Conservation (phyloP, 2,113 vertebrate species). For the Lagopus muta region DNA sequence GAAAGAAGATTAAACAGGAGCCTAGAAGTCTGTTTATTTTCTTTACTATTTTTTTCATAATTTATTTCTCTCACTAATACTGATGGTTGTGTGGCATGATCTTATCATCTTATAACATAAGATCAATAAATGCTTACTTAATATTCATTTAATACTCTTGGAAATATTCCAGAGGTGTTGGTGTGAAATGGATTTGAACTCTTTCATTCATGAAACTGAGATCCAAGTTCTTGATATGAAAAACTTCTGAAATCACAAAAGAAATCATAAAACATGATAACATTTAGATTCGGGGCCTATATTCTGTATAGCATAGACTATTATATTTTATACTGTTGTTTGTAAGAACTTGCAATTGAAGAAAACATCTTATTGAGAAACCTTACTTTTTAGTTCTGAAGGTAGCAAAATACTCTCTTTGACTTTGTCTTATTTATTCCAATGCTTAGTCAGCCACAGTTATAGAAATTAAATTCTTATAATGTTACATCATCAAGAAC, state of each 20-base stretch:
- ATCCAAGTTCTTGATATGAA: background rate
- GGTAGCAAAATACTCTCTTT: background rate
- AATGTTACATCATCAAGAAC: background rate
- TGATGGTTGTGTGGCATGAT: background rate
- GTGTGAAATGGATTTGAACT: background rate
- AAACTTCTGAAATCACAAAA: background rate
- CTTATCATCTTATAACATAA: background rate
- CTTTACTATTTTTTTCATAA: background rate
- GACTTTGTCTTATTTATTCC: background rate
- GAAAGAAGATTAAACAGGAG: background rate
- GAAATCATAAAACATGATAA: background rate
- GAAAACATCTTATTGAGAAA: background rate
- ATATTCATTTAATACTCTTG: background rate
- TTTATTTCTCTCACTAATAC: background rate
- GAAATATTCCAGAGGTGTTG: background rate
- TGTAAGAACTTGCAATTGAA: background rate
- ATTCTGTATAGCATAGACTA: background rate
- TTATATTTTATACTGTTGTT: background rate
- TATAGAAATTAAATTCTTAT: background rate
- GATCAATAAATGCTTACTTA: background rate
- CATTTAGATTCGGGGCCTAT: accelerated
- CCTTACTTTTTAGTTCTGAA: background rate
- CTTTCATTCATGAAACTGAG: background rate
- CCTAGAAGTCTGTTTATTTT: background rate
- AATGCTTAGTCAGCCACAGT: background rate